Evolutionary conservation across 2,888 invertebrate species (phyloP).

Genomic region (Ochropleura plecta): DNA sequence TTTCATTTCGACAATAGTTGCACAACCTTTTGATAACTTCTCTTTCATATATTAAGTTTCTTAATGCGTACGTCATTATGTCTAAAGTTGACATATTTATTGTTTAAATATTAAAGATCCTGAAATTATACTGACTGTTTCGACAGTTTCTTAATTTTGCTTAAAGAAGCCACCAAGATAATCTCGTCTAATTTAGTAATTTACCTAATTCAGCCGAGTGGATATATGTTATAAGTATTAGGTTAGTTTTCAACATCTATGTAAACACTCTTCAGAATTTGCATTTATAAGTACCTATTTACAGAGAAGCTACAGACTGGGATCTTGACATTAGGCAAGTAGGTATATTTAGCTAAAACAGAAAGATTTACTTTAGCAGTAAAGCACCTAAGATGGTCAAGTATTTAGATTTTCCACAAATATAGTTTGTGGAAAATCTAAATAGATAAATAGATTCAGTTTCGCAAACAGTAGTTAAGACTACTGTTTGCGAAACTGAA

Average conservation of each 20-base stretch:
- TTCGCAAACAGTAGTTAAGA: too few relatives aligned
- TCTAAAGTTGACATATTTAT: not conserved
- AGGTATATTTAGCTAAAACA: not conserved
- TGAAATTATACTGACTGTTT: not conserved
- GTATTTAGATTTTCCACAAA: not conserved
- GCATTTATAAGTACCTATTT: slow-evolving; percentile 33
- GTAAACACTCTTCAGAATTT: slow-evolving; percentile 37
- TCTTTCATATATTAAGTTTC: not conserved
- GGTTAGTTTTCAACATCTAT: slow-evolving; percentile 27
- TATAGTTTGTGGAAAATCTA: too few relatives aligned
- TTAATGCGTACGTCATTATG: not conserved
- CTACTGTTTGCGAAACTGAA: not conserved
- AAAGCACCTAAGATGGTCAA: not conserved
- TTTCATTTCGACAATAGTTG: not conserved
- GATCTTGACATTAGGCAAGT: slow-evolving; percentile 4
- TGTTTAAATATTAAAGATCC: not conserved
- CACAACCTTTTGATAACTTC: not conserved
- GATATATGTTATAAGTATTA: not conserved
- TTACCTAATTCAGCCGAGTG: not conserved
- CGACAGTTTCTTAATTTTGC: not conserved
- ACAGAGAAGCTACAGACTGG: slow-evolving; percentile 1
- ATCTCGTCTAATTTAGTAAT: not conserved
- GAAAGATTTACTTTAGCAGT: not conserved
- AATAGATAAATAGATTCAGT: too few relatives aligned
- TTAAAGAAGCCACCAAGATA: not conserved